Conservation (phyloP, 2,797 vertebrate species). For the Tamandua tetradactyla region DNA sequence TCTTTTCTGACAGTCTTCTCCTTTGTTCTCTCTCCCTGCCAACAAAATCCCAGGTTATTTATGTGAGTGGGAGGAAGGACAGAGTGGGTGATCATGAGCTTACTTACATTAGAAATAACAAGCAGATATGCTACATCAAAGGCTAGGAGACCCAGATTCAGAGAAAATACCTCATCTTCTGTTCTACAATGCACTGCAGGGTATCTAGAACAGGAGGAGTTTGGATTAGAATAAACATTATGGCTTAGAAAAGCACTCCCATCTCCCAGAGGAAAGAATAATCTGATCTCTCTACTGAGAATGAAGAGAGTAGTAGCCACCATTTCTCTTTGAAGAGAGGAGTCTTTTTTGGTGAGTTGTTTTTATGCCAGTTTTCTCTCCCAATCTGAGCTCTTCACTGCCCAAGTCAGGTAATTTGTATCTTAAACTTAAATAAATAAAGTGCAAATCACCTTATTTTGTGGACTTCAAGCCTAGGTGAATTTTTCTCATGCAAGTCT, state of each 20-base stretch:
- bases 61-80: neutral
- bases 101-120: constrained; percentile 89
- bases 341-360: neutral
- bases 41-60: neutral
- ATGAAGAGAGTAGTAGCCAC: neutral
- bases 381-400: neutral
- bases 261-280: neutral
- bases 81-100: neutral
- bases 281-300: neutral
- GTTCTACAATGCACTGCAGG: constrained; percentile 80
- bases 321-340: constrained; percentile 39
- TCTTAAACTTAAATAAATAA: constrained; percentile 38
- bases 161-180: constrained; percentile 61
- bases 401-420: neutral
- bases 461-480: neutral
- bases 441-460: constrained; percentile 3
- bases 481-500: constrained; percentile 18
- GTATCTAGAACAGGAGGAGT: constrained; percentile 85
- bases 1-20: neutral
- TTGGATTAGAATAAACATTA: constrained; percentile 21
- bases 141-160: constrained; percentile 92
- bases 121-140: constrained; percentile 92
- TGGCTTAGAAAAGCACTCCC: constrained; percentile 31
- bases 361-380: constrained; percentile 3
- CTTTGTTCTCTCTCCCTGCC: neutral